phyloP scores from a whole-genome alignment of 2,797 vertebrate species.

The Rhabdophis nuchalis region DNA sequence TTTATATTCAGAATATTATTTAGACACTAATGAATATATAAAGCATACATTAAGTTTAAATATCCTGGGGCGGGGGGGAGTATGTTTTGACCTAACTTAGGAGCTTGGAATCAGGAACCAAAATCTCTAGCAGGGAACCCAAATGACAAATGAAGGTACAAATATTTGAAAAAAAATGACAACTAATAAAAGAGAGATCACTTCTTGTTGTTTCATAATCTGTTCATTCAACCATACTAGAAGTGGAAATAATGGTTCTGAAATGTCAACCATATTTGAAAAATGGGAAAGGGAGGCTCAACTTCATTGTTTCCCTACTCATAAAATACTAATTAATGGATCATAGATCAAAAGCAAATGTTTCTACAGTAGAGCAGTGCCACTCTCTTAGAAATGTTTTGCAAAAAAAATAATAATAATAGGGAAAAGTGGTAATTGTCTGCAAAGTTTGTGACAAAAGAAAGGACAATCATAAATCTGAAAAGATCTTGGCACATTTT shows the following conservation, averaged over 20 bases:
- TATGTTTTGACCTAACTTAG: neutral
- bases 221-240: constrained; percentile 25
- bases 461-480: constrained; percentile 7
- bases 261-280: constrained; percentile 35
- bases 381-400: neutral
- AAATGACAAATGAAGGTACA: neutral
- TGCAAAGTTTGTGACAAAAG: constrained; percentile 12
- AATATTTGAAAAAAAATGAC: neutral
- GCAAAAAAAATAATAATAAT: neutral
- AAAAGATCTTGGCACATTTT: constrained; percentile 15
- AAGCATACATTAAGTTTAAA: neutral
- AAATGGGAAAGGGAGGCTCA: constrained; percentile 16
- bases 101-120: neutral
- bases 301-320: constrained; percentile 24
- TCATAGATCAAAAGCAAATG: constrained; percentile 30
- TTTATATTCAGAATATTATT: neutral
- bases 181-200: constrained; percentile 1
- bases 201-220: constrained; percentile 31
- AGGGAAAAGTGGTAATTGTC: constrained; percentile 4
- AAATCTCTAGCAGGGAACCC: neutral
- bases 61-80: neutral
- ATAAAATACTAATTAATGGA: constrained; percentile 27
- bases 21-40: neutral
- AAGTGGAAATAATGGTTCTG: constrained; percentile 28
- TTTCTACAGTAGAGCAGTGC: neutral